Evolutionary conservation across 2,797 vertebrate species (phyloP), one percentile per base, ranked within the genome.

Genomic region (Neosilurus mollespiculum): DNA sequence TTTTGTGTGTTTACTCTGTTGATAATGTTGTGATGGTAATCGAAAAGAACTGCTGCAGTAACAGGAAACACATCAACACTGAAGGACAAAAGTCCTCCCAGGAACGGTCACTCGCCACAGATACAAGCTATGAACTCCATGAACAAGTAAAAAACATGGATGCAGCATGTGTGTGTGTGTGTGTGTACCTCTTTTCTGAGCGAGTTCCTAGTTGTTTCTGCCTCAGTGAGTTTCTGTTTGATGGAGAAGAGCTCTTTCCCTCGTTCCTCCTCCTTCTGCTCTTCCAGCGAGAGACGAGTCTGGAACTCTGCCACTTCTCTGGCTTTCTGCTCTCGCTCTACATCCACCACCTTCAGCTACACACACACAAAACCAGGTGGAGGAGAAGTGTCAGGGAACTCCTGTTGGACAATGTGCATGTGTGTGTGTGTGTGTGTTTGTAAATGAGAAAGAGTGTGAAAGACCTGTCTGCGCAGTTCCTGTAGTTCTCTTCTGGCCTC

Each of bases 401-500:
- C 20, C 24, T 0, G 18, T 59, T 43, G 6, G 37, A 43, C 6
- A 2, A 22, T 69, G 34, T 67, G 62, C 16, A 16, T 51, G 26
- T 56, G 30, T 72, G 49, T 67, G 61, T 64, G 20, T 78, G 54
- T 61, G 30, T 26, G 61, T 7, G n/a, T 11, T 59, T 20, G 71
- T 20, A 69, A 67, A 43, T 1, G 20, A 3, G 49, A 0, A n/a
- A 1, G 53, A 11, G 53, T 3, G 54, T 22, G 30, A 58, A 34
- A 43, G 53, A 99, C 98, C 96, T 98, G 97, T 83, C 96, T 91
- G 86, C 96, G 95, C 51, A 98, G 95, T 87, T 99, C 97, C 93
- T 99, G 98, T 81, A 99, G 95, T 82, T 98, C 96, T 16, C 97
- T 88, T 0, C 97, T 95, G 0, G 96, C 96, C 58, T 99, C 96